Percentiles rank a stretch among this genome's conserved stretches.
phyloP scores from a whole-genome alignment of 1,140 invertebrate genomes.

The Cheumatopsyche charites region DNA sequence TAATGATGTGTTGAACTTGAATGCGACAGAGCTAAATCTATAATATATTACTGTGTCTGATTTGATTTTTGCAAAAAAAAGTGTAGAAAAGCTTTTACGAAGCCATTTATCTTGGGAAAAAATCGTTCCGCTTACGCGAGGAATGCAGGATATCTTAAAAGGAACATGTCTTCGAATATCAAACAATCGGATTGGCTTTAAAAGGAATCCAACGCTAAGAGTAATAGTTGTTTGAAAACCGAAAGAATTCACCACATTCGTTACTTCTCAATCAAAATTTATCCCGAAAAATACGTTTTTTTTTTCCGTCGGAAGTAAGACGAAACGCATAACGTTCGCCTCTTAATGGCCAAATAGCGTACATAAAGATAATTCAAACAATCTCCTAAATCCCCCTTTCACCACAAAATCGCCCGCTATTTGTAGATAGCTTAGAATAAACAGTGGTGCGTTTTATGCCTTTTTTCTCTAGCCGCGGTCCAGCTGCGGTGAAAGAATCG shows the following conservation, averaged over 20 bases:
- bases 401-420: conserved; percentile 25
- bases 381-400: conserved; percentile 22
- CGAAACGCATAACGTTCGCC: conserved; percentile 4
- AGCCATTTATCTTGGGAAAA: too few species aligned
- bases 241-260: conserved; percentile 30
- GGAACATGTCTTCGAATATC: conserved; percentile 6
- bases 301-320: neutral
- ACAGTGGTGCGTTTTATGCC: conserved; percentile 19
- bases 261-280: too few species aligned
- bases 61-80: too few species aligned
- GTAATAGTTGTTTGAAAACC: conserved; percentile 45
- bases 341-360: conserved; percentile 24
- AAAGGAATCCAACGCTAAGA: conserved; percentile 41
- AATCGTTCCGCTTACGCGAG: neutral
- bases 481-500: conserved; percentile 1
- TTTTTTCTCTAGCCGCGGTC: conserved; percentile 12
- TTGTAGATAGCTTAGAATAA: conserved; percentile 24
- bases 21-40: too few species aligned
- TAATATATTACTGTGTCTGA: too few species aligned
- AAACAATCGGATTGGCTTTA: conserved; percentile 17
- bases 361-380: conserved; percentile 27
- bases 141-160: neutral
- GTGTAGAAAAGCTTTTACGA: too few species aligned
- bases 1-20: too few species aligned
- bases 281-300: neutral